Percentiles rank a stretch among this genome's conserved stretches.
These are phyloP conservation scores for Pogonocherus hispidulus DNA, from an alignment of 2,888 invertebrate genomes.

Conservation along the genomic window DNA sequence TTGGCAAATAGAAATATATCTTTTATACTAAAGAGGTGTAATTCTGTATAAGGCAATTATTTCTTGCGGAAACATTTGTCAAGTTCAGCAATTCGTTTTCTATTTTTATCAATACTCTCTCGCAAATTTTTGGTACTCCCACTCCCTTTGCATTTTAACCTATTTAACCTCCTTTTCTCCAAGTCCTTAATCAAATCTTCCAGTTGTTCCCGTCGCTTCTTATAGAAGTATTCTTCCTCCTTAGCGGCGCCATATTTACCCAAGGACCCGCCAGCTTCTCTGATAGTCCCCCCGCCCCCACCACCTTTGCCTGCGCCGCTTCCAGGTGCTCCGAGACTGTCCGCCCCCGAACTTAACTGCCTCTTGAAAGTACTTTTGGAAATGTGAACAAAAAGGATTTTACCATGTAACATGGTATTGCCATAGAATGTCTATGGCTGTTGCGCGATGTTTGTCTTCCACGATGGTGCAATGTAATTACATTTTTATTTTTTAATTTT, in stretches of 20 bases:
- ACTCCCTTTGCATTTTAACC: conserved; percentile 27
- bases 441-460: too few relatives aligned
- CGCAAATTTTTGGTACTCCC: conserved; percentile 15
- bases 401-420: neutral
- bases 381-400: neutral
- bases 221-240: conserved; percentile 92
- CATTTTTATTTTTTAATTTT: neutral
- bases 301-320: conserved; percentile 86
- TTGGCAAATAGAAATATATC: too few relatives aligned
- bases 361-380: neutral
- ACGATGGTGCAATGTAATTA: too few relatives aligned
- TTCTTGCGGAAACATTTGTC: conserved; percentile 17
- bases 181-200: conserved; percentile 30
- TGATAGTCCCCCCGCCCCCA: conserved; percentile 85
- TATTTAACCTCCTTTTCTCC: conserved; percentile 25
- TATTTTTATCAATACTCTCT: conserved; percentile 32
- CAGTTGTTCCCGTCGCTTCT: conserved; percentile 68
- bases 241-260: conserved; percentile 89
- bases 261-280: conserved; percentile 89
- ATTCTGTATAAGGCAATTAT: neutral
- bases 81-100: conserved; percentile 11
- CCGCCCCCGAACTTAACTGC: neutral
- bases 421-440: neutral
- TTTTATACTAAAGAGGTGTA: too few relatives aligned
- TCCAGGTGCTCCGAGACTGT: conserved; percentile 75